Evolutionary conservation across 64 coral and sea anemone genomes (phyloP).

Genomic region (Montipora capricornis): DNA sequence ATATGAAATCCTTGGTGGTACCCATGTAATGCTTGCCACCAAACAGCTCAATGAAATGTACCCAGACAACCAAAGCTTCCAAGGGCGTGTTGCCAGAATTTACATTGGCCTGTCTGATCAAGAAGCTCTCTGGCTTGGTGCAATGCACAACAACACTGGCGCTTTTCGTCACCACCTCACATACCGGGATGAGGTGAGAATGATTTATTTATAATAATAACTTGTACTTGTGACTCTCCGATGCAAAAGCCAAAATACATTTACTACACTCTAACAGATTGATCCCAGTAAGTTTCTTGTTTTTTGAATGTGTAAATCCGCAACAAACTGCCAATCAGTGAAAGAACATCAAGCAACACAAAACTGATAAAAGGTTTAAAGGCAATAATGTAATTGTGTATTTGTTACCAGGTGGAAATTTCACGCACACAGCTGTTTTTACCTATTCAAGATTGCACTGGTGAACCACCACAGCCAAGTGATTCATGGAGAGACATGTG

Average conservation of each 20-base stretch:
- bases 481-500: conserved; percentile 55
- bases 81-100: conserved; percentile 50
- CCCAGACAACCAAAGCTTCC: conserved; percentile 8
- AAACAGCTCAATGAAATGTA: conserved; percentile 44
- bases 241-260: neutral
- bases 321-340: no score
- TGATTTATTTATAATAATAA: neutral
- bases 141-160: conserved; percentile 68
- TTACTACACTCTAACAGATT: no score
- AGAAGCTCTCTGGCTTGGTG: conserved; percentile 53
- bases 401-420: conserved; percentile 23
- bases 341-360: no score
- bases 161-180: conserved; percentile 59
- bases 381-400: neutral
- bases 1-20: conserved; percentile 71
- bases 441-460: neutral
- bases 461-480: conserved; percentile 1
- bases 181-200: conserved; percentile 61
- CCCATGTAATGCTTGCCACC: conserved; percentile 58
- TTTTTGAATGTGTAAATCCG: neutral
- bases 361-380: neutral
- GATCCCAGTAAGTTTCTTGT: no score
- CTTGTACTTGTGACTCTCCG: no score
- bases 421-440: conserved; percentile 15
- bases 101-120: conserved; percentile 60